Evolutionary conservation across 2,888 invertebrate species (phyloP).

Genomic region (Synanthedon vespiformis): DNA sequence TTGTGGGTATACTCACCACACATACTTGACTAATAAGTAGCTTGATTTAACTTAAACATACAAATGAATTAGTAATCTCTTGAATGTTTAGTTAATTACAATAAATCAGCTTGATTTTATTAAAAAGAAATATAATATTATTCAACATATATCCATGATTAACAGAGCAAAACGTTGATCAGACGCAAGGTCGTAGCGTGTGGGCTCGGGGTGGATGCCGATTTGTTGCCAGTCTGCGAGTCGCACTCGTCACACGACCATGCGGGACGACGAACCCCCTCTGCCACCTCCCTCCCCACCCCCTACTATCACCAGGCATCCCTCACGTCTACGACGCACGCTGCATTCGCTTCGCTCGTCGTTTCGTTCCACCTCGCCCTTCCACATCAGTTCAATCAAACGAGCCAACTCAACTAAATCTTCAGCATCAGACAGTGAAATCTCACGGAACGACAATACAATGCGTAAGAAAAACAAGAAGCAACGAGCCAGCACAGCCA

Average conservation of each 20-base stretch:
- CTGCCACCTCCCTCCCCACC: constrained; percentile 24
- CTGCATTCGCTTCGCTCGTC: constrained; percentile 61
- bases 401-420: constrained; percentile 55
- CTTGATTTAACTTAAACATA: no score
- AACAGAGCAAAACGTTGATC: constrained; percentile 9
- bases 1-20: no score
- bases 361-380: constrained; percentile 65
- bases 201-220: constrained; percentile 6
- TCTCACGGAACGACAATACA: constrained; percentile 60
- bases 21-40: no score
- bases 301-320: constrained; percentile 25
- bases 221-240: constrained; percentile 31
- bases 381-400: constrained; percentile 61
- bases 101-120: no score
- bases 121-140: no score
- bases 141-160: constrained; percentile 31
- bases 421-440: constrained; percentile 61
- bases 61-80: no score
- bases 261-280: constrained; percentile 46
- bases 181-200: constrained; percentile 1
- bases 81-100: no score
- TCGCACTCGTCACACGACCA: constrained; percentile 36
- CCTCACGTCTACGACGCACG: constrained; percentile 60
- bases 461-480: constrained; percentile 67
- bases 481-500: constrained; percentile 40